These are phyloP conservation scores for Apoda limacodes DNA, from an alignment of 2,888 invertebrate genomes.

Conservation along the genomic window DNA sequence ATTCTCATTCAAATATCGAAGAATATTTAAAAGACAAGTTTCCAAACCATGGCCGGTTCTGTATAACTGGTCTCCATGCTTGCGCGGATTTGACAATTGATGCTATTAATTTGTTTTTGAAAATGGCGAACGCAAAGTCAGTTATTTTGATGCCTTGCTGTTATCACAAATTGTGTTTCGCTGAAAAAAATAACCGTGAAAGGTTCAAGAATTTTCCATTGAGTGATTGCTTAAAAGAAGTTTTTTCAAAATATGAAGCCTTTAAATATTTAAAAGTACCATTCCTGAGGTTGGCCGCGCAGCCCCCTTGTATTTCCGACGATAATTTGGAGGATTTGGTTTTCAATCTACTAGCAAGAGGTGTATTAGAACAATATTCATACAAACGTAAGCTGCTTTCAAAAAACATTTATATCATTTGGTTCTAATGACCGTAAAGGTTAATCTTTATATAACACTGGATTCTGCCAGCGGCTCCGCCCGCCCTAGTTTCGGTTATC, in stretches of 20 bases:
- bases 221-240: constrained; percentile 58
- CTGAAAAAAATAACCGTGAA: constrained; percentile 19
- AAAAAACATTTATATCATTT: too few relatives aligned
- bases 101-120: constrained; percentile 74
- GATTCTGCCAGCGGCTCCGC: too few relatives aligned
- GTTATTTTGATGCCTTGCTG: constrained; percentile 83
- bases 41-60: constrained; percentile 33
- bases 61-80: constrained; percentile 76
- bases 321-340: constrained; percentile 60
- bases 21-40: constrained; percentile 45
- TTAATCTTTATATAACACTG: too few relatives aligned
- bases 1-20: constrained; percentile 57
- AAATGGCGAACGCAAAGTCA: constrained; percentile 63
- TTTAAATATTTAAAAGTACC: constrained; percentile 67
- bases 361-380: constrained; percentile 72
- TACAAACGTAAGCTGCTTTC: constrained; percentile 67
- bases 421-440: too few relatives aligned
- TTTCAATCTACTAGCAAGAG: constrained; percentile 70
- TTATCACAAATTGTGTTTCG: constrained; percentile 74
- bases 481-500: too few relatives aligned
- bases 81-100: constrained; percentile 82
- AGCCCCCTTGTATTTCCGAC: constrained; percentile 66
- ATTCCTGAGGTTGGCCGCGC: constrained; percentile 79
- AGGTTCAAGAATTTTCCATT: constrained; percentile 76
- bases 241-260: constrained; percentile 37